phyloP scores from a whole-genome alignment of 2,797 vertebrate species.

The Phoxinus dragarum region DNA sequence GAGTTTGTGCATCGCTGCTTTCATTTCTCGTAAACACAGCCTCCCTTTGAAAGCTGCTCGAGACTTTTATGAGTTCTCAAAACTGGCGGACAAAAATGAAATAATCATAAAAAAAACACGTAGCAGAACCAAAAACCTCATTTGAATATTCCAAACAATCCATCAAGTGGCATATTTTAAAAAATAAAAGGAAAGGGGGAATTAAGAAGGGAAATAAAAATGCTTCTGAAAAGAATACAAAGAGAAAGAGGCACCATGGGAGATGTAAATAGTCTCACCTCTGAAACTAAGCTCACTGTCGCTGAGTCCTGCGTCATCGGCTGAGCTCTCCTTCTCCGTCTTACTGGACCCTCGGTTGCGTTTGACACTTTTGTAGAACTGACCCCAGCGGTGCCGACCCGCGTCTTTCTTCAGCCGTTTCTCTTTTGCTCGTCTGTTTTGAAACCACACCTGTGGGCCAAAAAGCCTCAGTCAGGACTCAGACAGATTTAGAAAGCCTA shows the following conservation, averaged over 20 bases:
- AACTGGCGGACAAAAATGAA: constrained; percentile 71
- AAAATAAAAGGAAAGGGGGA: constrained; percentile 42
- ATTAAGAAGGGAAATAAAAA: constrained; percentile 31
- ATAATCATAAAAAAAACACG: constrained; percentile 62
- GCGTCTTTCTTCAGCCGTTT: constrained; percentile 98
- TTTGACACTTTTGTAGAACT: constrained; percentile 97
- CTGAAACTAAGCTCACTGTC: constrained; percentile 99
- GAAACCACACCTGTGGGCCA: constrained; percentile 92
- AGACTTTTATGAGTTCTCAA: constrained; percentile 76
- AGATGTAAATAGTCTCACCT: constrained; percentile 73
- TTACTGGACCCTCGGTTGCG: constrained; percentile 87
- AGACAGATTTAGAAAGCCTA: background rate
- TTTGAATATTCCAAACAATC: constrained; percentile 61
- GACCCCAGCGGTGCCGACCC: constrained; percentile 95
- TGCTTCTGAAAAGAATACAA: constrained; percentile 58
- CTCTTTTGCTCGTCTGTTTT: constrained; percentile 96
- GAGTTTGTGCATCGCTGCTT: constrained; percentile 80
- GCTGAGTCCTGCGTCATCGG: constrained; percentile 94
- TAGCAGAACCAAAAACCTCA: constrained; percentile 63
- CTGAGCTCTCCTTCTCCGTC: constrained; percentile 94
- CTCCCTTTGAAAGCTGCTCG: constrained; percentile 72
- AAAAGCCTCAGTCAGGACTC: constrained; percentile 1
- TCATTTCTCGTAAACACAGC: constrained; percentile 77
- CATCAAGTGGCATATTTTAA: constrained; percentile 61
- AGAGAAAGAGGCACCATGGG: constrained; percentile 46